phyloP scores from a whole-genome alignment of 2,888 invertebrate species.

The Acutogordius australiensis region DNA sequence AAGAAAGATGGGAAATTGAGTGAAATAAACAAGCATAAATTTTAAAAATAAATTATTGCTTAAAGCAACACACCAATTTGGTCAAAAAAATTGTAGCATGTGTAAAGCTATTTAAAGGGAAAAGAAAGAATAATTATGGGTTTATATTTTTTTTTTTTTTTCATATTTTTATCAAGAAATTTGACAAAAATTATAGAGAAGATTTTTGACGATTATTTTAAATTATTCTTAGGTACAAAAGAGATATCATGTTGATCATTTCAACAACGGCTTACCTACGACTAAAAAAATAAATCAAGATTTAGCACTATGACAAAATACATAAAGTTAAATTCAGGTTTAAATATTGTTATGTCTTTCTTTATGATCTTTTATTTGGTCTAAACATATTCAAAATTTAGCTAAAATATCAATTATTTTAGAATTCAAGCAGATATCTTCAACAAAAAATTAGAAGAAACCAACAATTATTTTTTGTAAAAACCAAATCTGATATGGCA shows the following conservation, averaged over 20 bases:
- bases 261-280: constrained; percentile 56
- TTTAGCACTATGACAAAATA: constrained; percentile 41
- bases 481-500: not conserved
- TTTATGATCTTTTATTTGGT: too few relatives aligned
- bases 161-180: too few relatives aligned
- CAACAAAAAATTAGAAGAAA: not conserved
- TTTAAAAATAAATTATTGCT: too few relatives aligned
- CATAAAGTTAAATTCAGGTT: constrained; percentile 33
- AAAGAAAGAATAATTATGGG: too few relatives aligned
- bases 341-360: too few relatives aligned
- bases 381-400: too few relatives aligned
- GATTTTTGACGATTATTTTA: too few relatives aligned
- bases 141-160: too few relatives aligned
- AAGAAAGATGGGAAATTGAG: constrained; percentile 64
- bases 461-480: not conserved
- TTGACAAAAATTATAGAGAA: too few relatives aligned
- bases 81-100: too few relatives aligned
- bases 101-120: too few relatives aligned
- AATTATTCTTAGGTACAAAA: constrained; percentile 25
- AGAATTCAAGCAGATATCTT: not conserved
- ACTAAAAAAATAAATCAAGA: constrained; percentile 52
- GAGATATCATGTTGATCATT: constrained; percentile 55
- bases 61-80: too few relatives aligned
- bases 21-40: constrained; percentile 51
- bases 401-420: constrained; percentile 13